Evolutionary conservation across 2,888 invertebrate genomes (phyloP).

Genomic region (Eueremaeus valkanovi): DNA sequence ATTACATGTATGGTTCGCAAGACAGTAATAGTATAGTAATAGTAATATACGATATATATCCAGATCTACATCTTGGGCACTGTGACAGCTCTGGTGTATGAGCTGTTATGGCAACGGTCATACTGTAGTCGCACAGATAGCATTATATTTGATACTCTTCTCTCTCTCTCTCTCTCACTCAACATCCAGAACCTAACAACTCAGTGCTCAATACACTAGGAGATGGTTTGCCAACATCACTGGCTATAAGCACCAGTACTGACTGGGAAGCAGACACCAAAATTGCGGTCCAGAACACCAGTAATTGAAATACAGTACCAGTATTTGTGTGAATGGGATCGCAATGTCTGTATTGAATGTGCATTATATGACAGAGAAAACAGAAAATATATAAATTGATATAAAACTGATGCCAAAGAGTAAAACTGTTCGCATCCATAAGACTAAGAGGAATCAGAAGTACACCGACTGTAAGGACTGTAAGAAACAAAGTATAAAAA

Average conservation of each 20-base stretch:
- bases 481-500: neutral
- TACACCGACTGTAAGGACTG: neutral
- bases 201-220: too few species aligned
- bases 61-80: neutral
- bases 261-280: neutral
- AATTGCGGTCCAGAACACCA: slow-evolving; percentile 1
- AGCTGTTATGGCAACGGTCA: slow-evolving; percentile 16
- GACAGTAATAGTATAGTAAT: neutral
- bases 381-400: too few species aligned
- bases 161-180: neutral
- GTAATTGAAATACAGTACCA: neutral
- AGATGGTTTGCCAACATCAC: too few species aligned
- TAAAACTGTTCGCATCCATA: too few species aligned
- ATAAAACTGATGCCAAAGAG: too few species aligned
- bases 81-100: neutral
- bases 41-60: neutral
- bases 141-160: too few species aligned
- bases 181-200: too few species aligned
- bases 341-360: neutral
- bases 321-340: neutral
- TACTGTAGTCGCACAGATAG: neutral
- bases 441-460: too few species aligned
- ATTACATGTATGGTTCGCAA: neutral
- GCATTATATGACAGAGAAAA: neutral
- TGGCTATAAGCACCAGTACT: neutral